Base-by-base conservation (phyloP, 2,888 invertebrate genomes). In the Calameuta filiformis region DNA sequence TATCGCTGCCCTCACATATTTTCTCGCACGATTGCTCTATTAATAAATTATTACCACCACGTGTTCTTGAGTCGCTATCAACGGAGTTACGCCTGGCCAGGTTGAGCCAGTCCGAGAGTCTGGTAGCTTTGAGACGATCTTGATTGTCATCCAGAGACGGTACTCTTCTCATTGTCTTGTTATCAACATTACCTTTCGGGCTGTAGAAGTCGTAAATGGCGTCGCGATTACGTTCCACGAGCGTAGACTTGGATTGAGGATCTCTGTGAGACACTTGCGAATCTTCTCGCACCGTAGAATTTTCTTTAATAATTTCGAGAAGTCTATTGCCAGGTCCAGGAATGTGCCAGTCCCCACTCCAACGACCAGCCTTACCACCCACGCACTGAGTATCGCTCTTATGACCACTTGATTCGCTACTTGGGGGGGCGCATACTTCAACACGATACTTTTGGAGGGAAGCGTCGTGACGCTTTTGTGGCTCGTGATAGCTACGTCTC, bases 401-500 rank as follows among this genome's bases (percentile, higher is more conserved):
- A 34, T 34, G 31, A 75, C 76, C 76, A 73, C 34, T 35, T 34
- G 71, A 40, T 56, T 78, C 76, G 68, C 68, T 33, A 35, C 75
- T 35, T 23, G 56, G 56, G 23, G 56, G 56, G 34, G 31, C 30
- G 74, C 69, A 73, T 34, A 77, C 37, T 34, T 84, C 84, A 3
- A 90, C 77, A 12, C 78, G 84, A 69, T 89, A 90, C 68, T 77
- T 68, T 71, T 84, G 75, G 6, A 75, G 12, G 23, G 75, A 75
- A 30, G 75, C 33, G 68, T 75, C 75, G 35, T 75, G 35, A 15
- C 78, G 76, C 9, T 77, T 40, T n/a, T 78, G 73, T 9, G 86
- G 85, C 84, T 94, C 94, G 83, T 93, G 93, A 85, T 94, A 94
- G 33, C 94, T 94, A 81, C 94, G 93, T 71, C 95, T 93, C 84